Conservation (phyloP, 2,888 invertebrate species). For the Cheilosia grossa region DNA sequence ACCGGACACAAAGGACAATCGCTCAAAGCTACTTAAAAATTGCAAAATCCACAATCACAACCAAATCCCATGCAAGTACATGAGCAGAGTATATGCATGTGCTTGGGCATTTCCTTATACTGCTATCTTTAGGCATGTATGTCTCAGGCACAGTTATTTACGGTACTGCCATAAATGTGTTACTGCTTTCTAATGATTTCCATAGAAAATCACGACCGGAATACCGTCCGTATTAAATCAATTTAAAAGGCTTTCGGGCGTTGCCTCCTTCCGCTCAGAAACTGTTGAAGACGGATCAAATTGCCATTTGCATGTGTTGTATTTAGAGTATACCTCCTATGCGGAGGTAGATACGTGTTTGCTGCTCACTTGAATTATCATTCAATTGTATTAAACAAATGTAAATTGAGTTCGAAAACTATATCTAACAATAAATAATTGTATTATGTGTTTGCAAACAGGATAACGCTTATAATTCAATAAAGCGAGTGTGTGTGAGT, state of each 20-base stretch:
- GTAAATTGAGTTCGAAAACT: constrained; percentile 72
- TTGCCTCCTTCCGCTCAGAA: constrained; percentile 22
- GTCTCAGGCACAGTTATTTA: constrained; percentile 8
- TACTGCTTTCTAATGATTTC: constrained; percentile 51
- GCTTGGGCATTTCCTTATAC: background rate
- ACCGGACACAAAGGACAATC: background rate
- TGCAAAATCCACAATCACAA: constrained; percentile 30
- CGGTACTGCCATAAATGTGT: constrained; percentile 12
- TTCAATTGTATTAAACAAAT: constrained; percentile 69
- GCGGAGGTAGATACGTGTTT: constrained; percentile 9
- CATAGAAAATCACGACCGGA: constrained; percentile 43
- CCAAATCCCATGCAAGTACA: constrained; percentile 17
- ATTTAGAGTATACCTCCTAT: background rate
- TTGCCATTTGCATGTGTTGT: constrained; percentile 24
- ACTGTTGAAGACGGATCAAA: constrained; percentile 20
- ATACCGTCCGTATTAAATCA: constrained; percentile 56
- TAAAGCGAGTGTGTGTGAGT: constrained; percentile 34
- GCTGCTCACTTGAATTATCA: constrained; percentile 49
- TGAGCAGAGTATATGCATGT: no score
- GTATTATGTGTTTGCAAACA: constrained; percentile 73
- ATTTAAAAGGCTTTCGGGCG: constrained; percentile 55
- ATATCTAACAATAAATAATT: constrained; percentile 74
- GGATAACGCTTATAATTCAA: constrained; percentile 74
- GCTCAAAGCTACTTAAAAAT: constrained; percentile 17
- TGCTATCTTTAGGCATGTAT: background rate